phyloP scores from a whole-genome alignment of 2,113 vertebrate species.

The Oncorhynchus tshawytscha region DNA sequence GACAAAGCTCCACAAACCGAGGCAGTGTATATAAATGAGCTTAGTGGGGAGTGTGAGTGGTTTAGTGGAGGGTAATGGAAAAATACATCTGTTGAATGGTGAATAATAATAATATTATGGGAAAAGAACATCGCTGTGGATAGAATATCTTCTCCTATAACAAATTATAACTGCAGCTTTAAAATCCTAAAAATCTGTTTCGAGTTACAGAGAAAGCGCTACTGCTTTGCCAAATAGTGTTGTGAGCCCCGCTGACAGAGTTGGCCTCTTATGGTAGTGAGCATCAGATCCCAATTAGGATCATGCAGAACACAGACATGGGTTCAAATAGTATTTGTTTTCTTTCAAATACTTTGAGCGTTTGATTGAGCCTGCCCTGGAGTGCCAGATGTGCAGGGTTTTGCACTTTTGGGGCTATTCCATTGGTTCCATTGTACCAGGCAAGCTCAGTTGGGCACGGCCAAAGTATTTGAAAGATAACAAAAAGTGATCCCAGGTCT shows the following conservation, averaged over 20 bases:
- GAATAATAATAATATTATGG: background rate
- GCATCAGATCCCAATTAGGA: background rate
- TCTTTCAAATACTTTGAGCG: no score
- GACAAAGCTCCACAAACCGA: background rate
- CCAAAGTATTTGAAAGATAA: background rate
- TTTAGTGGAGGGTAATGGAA: background rate
- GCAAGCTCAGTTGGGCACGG: no score
- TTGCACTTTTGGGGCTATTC: no score
- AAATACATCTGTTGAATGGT: background rate
- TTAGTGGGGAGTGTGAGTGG: background rate
- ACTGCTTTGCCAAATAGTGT: background rate
- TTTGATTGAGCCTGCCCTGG: no score
- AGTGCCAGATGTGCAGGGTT: no score
- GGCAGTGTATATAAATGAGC: background rate
- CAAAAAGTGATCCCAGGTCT: no score
- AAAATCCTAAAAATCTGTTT: conserved; percentile 13
- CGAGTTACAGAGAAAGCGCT: conserved; percentile 1
- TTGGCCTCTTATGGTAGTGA: background rate
- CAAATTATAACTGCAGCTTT: conserved; percentile 2
- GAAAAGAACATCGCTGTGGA: background rate
- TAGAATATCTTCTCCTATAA: background rate
- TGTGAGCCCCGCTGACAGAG: background rate
- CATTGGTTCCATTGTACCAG: no score
- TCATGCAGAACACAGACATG: background rate
- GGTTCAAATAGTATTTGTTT: no score